phyloP scores from a whole-genome alignment of 2,888 invertebrate genomes.

The Polyommatus iphigenia region DNA sequence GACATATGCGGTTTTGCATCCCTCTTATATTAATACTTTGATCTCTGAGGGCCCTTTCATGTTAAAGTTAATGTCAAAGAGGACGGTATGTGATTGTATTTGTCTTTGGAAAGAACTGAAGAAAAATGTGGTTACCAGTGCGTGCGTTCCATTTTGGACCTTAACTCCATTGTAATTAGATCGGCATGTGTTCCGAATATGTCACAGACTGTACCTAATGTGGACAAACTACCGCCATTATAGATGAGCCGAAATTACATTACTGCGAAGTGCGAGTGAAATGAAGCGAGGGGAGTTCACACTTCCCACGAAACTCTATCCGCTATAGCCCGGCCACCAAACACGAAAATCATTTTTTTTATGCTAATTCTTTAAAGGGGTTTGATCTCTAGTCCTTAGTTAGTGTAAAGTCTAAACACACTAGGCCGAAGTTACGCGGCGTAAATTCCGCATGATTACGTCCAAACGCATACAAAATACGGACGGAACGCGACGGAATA shows the following conservation, averaged over 20 bases:
- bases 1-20: constrained; percentile 9
- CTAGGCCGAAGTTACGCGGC: too few species aligned
- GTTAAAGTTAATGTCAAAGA: neutral
- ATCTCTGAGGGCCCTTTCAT: neutral
- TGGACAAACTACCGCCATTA: neutral
- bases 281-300: neutral
- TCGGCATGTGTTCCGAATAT: neutral
- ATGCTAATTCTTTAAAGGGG: too few species aligned
- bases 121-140: neutral
- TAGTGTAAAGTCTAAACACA: too few species aligned
- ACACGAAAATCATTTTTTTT: too few species aligned
- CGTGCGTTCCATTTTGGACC: neutral
- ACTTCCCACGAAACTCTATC: neutral
- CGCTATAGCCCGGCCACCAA: too few species aligned
- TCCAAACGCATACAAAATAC: too few species aligned
- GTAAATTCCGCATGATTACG: too few species aligned
- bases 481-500: too few species aligned
- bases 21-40: neutral
- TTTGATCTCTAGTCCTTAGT: too few species aligned
- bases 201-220: neutral
- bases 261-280: neutral
- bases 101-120: neutral
- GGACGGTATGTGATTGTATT: neutral
- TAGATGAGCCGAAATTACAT: neutral
- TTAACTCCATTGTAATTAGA: neutral